Evolutionary conservation across 1,140 invertebrate genomes (phyloP), one percentile per base, ranked within the genome.

Genomic region (Bactericera cockerelli): DNA sequence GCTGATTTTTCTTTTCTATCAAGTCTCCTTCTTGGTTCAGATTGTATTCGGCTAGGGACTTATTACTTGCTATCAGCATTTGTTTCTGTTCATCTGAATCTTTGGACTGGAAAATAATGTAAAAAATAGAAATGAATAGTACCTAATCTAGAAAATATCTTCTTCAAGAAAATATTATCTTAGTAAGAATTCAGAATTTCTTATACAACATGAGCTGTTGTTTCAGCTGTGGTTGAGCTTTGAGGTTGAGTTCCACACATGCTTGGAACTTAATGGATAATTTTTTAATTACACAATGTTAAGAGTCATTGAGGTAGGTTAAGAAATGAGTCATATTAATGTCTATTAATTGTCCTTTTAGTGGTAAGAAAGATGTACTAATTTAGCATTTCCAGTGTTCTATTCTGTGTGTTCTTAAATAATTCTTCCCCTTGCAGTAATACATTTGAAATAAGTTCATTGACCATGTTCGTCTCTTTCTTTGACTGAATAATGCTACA

Each of bases 11-110:
- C 1, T 81, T 73, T 64, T 86, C 80, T 39, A 81, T 77, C n/a
- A 93, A 72, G 66, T 82, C 76, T 31, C 89, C 86, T 72, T 93
- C 86, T 67, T 82, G 82, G 14, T 80, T 76, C 21, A 96, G 75
- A 70, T 94, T 96, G 64, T 79, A 85, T 70, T 95, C 90, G 1
- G 91, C 89, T 56, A 90, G 71, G 26, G 81, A 87, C 68, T 87
- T 83, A 68, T 93, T 94, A 63, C 82, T 84, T 1, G 84, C 86
- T 66, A 93, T 81, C 53, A 93, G 72, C 70, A 83, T 82, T 69
- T 92, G 87, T 65, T 89, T 89, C 65, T 93, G 87, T 11, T 78
- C 76, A 67, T 86, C 84, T 63, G 88, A 76, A 59, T 83, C 79
- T 69, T 88, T 84, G 1, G 90, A 77, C 82, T 90, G 67, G 31